A percentile compares a stretch with the other conserved stretches of the same genome.
Evolutionary conservation across 2,113 vertebrate genomes (phyloP).

Genomic region (Catharus fuscescens): DNA sequence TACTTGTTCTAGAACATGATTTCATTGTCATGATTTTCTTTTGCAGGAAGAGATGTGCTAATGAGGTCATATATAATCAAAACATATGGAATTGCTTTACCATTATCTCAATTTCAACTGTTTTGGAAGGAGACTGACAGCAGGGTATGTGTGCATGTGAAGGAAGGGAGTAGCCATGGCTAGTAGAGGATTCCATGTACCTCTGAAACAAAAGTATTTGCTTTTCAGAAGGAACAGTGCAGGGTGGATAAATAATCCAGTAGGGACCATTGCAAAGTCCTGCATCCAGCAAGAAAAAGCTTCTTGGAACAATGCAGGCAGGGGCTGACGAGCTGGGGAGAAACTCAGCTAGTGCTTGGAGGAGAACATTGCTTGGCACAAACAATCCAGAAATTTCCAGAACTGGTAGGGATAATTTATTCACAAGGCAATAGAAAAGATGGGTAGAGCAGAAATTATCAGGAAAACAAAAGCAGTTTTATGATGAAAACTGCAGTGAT

Average conservation of each 20-base stretch:
- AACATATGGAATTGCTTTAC: constrained; percentile 38
- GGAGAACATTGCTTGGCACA: neutral
- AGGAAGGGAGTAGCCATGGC: neutral
- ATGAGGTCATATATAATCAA: constrained; percentile 53
- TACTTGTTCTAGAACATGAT: constrained; percentile 32
- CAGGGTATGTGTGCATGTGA: rapidly evolving
- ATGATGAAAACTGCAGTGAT: neutral
- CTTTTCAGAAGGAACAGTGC: neutral
- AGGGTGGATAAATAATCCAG: neutral
- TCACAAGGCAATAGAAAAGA: neutral
- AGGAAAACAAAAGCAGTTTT: neutral
- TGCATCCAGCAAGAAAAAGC: neutral
- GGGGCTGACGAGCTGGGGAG: neutral
- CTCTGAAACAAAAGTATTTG: neutral
- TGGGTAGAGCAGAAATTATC: neutral
- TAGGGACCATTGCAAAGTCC: neutral
- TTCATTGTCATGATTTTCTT: constrained; percentile 43
- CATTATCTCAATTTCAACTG: neutral
- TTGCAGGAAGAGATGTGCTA: constrained; percentile 1
- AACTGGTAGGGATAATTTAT: neutral
- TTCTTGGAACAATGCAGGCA: neutral
- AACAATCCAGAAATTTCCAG: neutral
- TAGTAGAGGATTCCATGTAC: neutral
- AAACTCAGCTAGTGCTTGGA: neutral
- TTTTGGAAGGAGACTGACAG: neutral